Conservation (phyloP, 1,140 invertebrate genomes). For the Venturia canescens region DNA sequence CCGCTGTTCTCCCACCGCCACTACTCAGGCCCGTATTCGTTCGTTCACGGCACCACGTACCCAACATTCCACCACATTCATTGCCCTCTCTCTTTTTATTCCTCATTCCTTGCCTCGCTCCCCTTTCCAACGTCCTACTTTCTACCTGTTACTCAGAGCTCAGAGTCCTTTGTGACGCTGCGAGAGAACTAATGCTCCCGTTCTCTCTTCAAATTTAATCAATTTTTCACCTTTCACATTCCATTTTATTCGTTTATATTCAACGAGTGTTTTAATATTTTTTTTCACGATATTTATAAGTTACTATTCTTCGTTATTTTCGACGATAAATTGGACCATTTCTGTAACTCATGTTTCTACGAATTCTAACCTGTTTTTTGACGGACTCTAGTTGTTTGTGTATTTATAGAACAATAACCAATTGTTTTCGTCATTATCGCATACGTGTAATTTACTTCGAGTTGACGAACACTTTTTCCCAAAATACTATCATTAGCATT, state of each 20-base stretch:
- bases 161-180: conserved; percentile 6
- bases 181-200: not conserved
- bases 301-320: no score
- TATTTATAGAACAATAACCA: no score
- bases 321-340: no score
- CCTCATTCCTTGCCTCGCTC: not conserved
- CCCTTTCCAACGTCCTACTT: not conserved
- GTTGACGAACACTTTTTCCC: no score
- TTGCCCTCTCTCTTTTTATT: not conserved
- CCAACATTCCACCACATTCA: conserved; percentile 34
- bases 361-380: no score
- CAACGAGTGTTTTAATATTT: not conserved
- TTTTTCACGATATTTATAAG: not conserved
- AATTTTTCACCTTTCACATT: not conserved
- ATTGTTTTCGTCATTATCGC: no score
- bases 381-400: no score
- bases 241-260: not conserved
- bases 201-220: not conserved
- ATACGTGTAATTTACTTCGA: no score
- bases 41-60: conserved; percentile 19
- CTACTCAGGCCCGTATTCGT: conserved; percentile 23
- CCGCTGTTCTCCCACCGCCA: not conserved
- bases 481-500: no score
- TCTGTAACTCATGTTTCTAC: no score
- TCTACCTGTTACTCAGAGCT: conserved; percentile 37